Percentiles rank a stretch among this genome's conserved stretches.
These are phyloP conservation scores for Antennarius striatus DNA, from an alignment of 2,113 vertebrate species.

Conservation along the genomic window DNA sequence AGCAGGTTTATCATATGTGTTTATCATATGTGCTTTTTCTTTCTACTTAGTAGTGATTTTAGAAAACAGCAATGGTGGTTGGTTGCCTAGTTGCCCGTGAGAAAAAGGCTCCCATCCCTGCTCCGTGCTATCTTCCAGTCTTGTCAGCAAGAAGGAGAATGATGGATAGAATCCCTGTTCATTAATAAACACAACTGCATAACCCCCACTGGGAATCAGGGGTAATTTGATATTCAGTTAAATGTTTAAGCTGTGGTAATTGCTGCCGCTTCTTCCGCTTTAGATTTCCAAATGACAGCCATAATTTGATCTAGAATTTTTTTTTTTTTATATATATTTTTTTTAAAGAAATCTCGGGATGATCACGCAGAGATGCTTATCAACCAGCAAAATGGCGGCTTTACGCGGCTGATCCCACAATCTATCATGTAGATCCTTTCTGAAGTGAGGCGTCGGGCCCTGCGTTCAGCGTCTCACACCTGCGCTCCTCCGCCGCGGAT, in stretches of 20 bases:
- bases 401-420: constrained; percentile 45
- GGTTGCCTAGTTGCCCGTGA: too few relatives aligned
- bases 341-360: background rate
- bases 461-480: constrained; percentile 32
- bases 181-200: background rate
- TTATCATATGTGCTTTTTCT: too few relatives aligned
- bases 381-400: constrained; percentile 76
- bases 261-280: too few relatives aligned
- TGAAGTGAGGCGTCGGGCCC: constrained; percentile 43
- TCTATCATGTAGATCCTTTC: constrained; percentile 37
- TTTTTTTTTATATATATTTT: constrained; percentile 29
- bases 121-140: constrained; percentile 6
- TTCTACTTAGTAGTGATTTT: too few relatives aligned
- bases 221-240: constrained; percentile 26
- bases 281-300: background rate
- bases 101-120: background rate
- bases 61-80: background rate
- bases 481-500: constrained; percentile 30
- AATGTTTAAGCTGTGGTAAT: too few relatives aligned
- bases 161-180: constrained; percentile 1
- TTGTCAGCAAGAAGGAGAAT: background rate
- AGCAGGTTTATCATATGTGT: too few relatives aligned
- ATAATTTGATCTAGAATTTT: too few relatives aligned
- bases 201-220: background rate
- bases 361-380: constrained; percentile 54